Evolutionary conservation across 2,113 vertebrate species (phyloP), one percentile per base, ranked within the genome.

Genomic region (Limnothrissa miodon): DNA sequence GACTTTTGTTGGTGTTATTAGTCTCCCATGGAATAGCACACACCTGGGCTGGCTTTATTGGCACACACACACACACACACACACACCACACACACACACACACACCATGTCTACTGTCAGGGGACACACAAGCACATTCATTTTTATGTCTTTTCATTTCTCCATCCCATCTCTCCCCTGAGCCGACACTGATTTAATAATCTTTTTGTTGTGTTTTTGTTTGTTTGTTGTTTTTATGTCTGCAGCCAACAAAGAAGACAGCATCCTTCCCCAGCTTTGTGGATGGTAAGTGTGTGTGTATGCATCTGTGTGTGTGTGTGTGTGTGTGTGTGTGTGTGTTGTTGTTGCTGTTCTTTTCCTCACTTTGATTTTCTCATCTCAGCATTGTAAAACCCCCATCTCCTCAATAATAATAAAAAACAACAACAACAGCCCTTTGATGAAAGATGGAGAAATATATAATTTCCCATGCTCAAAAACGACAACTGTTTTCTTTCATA

Each of bases 191-290:
- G 9, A 48, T 48, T 15, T 48, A 48, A 48, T 48, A 15, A 48
- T 45, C 51, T 81, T 13, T 78, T 81, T 25, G 82, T 81, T 80
- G 66, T 29, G 33, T 80, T 9, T 83, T 81, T 2, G 48, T 62
- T 29, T 33, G 62, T 70, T 74, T 66, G 17, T 86, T 85, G 86
- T 89, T 93, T 94, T 91, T 93, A 13, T 74, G 29, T 74, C 33
- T 91, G 33, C 86, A 94, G 96, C 95, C 96, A 92, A 95, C 96
- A 59, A 99, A 98, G 96, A 99, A 99, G 91, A 95, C 94, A 79
- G 94, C 97, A 21, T 95, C 98, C 0, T 99, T 99, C 90, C 98
- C 98, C 87, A 99, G 97, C 92, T 99, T 99, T 92, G 98, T 99
- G 80, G 98, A 99, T 89, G 98, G 98, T 99, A 93, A 97, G 98